Evolutionary conservation across 2,797 vertebrate genomes (phyloP).

Genomic region (Brachyrhaphis roseni): DNA sequence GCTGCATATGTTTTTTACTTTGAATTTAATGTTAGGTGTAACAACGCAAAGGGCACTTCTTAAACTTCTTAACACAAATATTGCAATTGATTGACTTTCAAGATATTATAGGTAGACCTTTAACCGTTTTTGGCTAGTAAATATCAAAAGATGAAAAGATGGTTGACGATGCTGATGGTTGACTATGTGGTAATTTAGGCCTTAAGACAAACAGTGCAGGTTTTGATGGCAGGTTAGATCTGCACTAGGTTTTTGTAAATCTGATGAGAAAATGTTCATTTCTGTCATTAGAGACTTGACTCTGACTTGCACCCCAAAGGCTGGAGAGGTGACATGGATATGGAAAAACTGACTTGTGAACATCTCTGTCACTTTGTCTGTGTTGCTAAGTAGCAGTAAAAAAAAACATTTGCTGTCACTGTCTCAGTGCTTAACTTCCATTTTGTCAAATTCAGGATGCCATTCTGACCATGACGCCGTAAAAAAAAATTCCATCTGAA

Average conservation of each 20-base stretch:
- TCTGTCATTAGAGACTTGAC: not conserved
- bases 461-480: not conserved
- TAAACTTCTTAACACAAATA: not conserved
- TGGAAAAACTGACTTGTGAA: not conserved
- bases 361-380: not conserved
- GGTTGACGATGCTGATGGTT: not conserved
- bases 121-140: not conserved
- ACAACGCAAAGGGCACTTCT: not conserved
- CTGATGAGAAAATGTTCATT: not conserved
- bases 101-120: not conserved
- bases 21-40: not conserved
- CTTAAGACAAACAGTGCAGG: not conserved
- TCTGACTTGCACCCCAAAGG: not conserved
- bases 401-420: not conserved
- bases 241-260: not conserved
- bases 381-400: not conserved
- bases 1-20: not conserved
- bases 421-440: not conserved
- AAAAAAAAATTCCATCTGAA: not conserved
- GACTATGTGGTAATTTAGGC: not conserved
- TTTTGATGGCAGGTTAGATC: not conserved
- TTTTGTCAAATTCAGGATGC: not conserved
- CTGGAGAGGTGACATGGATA: too few species aligned
- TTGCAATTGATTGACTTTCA: not conserved
- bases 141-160: not conserved